A percentile compares a stretch with the other conserved stretches of the same genome.
Conservation (phyloP, 2,888 invertebrate genomes). For the Spilarctia lutea region DNA sequence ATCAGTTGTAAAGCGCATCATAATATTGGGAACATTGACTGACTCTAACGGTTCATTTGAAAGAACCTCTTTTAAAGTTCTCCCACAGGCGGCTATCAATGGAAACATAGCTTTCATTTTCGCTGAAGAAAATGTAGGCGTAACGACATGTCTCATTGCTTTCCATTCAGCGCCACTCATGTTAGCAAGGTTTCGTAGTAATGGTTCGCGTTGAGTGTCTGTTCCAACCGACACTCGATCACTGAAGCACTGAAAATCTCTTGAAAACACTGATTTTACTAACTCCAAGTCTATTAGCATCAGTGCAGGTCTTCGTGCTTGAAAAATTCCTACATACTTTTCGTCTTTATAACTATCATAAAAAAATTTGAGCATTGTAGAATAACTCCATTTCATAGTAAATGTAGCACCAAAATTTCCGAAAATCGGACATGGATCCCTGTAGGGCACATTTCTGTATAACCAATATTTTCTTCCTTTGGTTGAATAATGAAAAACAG, state of each 20-base stretch:
- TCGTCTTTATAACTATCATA: conserved; percentile 71
- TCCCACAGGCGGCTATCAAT: conserved; percentile 75
- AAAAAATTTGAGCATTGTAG: conserved; percentile 74
- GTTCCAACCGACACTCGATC: conserved; percentile 78
- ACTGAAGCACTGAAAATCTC: conserved; percentile 73
- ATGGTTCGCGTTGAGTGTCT: conserved; percentile 78
- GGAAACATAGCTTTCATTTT: conserved; percentile 85
- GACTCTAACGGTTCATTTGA: conserved; percentile 62
- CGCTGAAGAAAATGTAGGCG: conserved; percentile 81
- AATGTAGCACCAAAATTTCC: conserved; percentile 83
- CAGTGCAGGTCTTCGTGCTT: conserved; percentile 79
- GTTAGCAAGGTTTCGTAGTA: conserved; percentile 79
- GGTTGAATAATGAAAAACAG: conserved; percentile 73
- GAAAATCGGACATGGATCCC: conserved; percentile 81
- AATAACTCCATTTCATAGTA: conserved; percentile 75
- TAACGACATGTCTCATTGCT: conserved; percentile 79
- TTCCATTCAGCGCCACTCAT: conserved; percentile 83
- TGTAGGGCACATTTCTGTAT: conserved; percentile 75
- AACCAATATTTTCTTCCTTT: conserved; percentile 81
- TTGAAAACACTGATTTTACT: conserved; percentile 73
- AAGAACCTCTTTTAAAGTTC: conserved; percentile 67
- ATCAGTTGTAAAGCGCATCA: conserved; percentile 79
- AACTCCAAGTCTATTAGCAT: conserved; percentile 77
- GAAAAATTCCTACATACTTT: conserved; percentile 79
- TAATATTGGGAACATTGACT: conserved; percentile 73